Evolutionary conservation across 1,140 invertebrate species (phyloP), one percentile per base, ranked within the genome.

Genomic region (Gonatopus flavifemur): DNA sequence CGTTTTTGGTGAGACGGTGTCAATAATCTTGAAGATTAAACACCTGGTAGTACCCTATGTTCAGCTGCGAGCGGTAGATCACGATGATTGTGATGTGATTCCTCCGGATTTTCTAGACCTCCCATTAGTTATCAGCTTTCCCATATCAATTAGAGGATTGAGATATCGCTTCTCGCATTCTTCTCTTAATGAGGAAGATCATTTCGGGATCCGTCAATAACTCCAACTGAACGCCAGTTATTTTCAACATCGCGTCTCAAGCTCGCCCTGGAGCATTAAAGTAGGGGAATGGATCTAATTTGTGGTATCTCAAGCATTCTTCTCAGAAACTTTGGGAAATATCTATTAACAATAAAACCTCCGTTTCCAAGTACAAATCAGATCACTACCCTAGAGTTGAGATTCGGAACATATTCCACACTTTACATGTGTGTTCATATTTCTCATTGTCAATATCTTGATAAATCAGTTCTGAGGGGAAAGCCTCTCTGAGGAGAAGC

Each of bases 11-110:
- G n/a, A n/a, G n/a, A n/a, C n/a, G n/a, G n/a, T n/a, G n/a, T n/a
- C n/a, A n/a, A n/a, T n/a, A n/a, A n/a, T n/a, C n/a, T n/a, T n/a
- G n/a, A n/a, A n/a, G n/a, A n/a, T n/a, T n/a, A n/a, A n/a, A n/a
- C n/a, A n/a, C 39, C 40, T 24, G 42, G 48, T 39, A 52, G 61
- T 31, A 37, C 25, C 18, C 39, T 30, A 21, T 69, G 67, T 58
- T 80, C 71, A 8, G 75, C 59, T 49, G 73, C 74, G 51, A 81
- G 74, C 19, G 80, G 81, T 25, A 81, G 77, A 54, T 81, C 74
- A 49, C 68, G 75, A 64, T 84, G 80, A 2, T 13, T 7, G 52
- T 83, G 68, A 66, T 84, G 83, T 15, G 82, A 33, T 10, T 69
- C 3, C 24, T 58, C 55, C 33, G 70, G 69, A 38, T 55, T 46